Conservation (phyloP, 2,888 invertebrate genomes). For the Campoletis raptor region DNA sequence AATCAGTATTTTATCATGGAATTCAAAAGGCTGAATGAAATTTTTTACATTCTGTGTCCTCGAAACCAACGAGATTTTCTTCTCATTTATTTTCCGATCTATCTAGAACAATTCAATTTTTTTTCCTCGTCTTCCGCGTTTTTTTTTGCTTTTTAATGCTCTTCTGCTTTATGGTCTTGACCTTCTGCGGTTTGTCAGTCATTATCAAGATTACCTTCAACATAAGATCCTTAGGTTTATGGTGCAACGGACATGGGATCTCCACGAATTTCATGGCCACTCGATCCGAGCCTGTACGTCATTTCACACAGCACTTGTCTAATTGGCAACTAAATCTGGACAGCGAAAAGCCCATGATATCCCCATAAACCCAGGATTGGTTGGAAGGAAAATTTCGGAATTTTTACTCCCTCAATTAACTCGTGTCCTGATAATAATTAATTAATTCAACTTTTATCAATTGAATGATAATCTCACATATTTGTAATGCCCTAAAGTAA, state of each 20-base stretch:
- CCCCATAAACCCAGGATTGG: background rate
- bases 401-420: background rate
- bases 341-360: background rate
- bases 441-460: too few species aligned
- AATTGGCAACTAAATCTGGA: conserved; percentile 67
- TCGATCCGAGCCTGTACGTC: conserved; percentile 1
- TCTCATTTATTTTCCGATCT: background rate
- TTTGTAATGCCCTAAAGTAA: background rate
- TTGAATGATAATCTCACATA: background rate
- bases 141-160: background rate
- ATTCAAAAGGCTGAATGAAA: background rate
- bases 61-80: background rate
- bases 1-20: background rate
- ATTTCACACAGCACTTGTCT: conserved; percentile 62
- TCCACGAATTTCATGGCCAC: conserved; percentile 62
- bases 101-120: background rate
- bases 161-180: background rate
- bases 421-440: too few species aligned
- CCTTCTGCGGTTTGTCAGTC: background rate
- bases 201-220: conserved; percentile 1
- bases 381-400: background rate
- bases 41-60: background rate
- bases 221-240: conserved; percentile 17
- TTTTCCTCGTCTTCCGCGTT: background rate
- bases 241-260: conserved; percentile 38